Evolutionary conservation across 2,888 invertebrate genomes (phyloP).

Genomic region (Cryptophagus acutangulus): DNA sequence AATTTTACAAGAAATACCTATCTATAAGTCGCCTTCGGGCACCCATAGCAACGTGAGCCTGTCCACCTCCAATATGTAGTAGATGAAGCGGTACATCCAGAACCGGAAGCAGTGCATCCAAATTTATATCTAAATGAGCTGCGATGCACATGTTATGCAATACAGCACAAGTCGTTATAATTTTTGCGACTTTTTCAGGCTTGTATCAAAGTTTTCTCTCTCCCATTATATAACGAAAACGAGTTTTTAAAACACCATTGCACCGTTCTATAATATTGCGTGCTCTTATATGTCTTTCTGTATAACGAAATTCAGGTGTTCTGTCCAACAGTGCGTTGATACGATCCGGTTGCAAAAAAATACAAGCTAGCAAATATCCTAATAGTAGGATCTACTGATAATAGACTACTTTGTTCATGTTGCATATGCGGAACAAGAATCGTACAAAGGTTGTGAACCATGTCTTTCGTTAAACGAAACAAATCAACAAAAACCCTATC

Average conservation of each 20-base stretch:
- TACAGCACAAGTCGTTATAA: not conserved
- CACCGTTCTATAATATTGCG: not conserved
- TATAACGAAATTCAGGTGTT: slow-evolving; percentile 1
- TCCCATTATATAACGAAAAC: not conserved
- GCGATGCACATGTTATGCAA: slow-evolving; percentile 1
- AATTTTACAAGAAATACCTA: no score
- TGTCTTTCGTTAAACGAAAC: slow-evolving; percentile 2
- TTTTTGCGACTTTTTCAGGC: not conserved
- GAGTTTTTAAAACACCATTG: not conserved
- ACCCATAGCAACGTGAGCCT: no score
- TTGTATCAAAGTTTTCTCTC: not conserved
- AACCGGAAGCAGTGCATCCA: no score
- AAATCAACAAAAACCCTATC: slow-evolving; percentile 5
- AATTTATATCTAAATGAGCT: no score
- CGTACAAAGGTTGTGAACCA: not conserved
- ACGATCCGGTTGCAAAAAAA: slow-evolving; percentile 2
- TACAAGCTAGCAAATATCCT: not conserved
- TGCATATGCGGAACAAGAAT: not conserved
- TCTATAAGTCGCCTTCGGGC: no score
- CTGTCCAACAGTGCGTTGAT: not conserved
- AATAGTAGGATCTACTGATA: not conserved
- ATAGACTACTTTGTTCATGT: not conserved
- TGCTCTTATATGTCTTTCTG: not conserved
- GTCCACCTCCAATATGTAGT: no score
- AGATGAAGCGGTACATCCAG: no score